Percentiles rank a stretch among this genome's conserved stretches.
Evolutionary conservation across 2,797 vertebrate genomes (phyloP).

Genomic region (Lerista edwardsae): DNA sequence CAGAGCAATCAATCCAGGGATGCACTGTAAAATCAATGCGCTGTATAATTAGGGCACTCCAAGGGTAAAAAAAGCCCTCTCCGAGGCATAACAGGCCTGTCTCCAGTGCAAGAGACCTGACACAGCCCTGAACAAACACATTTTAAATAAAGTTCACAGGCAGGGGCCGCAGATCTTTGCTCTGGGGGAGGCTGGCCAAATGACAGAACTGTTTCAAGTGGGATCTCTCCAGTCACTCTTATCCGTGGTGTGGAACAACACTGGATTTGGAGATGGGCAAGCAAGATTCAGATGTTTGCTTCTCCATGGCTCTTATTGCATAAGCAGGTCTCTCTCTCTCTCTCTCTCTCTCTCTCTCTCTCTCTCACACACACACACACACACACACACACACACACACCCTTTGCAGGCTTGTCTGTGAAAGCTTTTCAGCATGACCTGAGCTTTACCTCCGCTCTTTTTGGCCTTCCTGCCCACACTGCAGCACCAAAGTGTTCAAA

Average conservation of each 20-base stretch:
- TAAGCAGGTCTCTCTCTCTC: neutral
- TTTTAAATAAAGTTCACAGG: slow-evolving; percentile 26
- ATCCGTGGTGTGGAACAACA: slow-evolving; percentile 13
- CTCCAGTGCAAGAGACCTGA: slow-evolving; percentile 67
- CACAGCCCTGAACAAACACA: slow-evolving; percentile 41
- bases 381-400: no score
- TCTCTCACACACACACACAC: no score
- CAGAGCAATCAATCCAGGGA: slow-evolving; percentile 90
- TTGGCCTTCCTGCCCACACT: neutral
- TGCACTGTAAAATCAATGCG: slow-evolving; percentile 95
- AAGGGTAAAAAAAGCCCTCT: slow-evolving; percentile 81
- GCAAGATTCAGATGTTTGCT: neutral
- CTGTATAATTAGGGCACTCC: slow-evolving; percentile 95
- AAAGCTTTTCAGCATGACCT: neutral
- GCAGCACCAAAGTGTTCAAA: neutral
- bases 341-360: neutral
- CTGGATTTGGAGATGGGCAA: no score
- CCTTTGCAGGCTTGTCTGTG: neutral
- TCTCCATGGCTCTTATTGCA: neutral
- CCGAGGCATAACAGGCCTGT: slow-evolving; percentile 70
- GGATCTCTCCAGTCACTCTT: neutral
- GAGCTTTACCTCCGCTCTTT: neutral
- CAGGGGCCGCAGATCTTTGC: neutral
- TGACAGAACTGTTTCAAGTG: neutral
- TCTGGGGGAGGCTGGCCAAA: neutral